phyloP scores from a whole-genome alignment of 2,797 vertebrate species.

The Glossophaga mutica region DNA sequence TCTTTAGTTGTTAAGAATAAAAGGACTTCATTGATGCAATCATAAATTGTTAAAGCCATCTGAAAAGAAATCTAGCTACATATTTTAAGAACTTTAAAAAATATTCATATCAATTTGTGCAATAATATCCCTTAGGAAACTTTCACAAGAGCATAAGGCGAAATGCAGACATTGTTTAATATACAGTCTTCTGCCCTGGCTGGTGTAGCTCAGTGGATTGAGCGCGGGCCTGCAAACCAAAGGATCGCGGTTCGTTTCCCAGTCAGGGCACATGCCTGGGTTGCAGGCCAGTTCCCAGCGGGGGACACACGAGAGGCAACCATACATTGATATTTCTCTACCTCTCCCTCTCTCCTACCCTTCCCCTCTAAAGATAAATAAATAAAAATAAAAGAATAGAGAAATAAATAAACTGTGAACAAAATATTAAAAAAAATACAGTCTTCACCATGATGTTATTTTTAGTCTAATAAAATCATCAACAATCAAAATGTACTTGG shows the following conservation, averaged over 20 bases:
- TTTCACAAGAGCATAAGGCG: neutral
- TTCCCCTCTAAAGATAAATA: too few relatives aligned
- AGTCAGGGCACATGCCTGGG: too few relatives aligned
- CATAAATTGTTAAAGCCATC: neutral
- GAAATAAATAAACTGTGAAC: too few relatives aligned
- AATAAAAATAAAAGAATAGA: too few relatives aligned
- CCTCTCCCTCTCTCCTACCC: too few relatives aligned
- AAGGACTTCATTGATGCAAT: neutral
- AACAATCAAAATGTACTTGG: neutral
- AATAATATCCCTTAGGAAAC: neutral
- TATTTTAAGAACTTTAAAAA: neutral
- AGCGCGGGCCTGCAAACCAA: too few relatives aligned
- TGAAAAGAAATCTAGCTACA: neutral
- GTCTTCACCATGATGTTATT: neutral
- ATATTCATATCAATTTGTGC: neutral
- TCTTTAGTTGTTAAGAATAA: neutral
- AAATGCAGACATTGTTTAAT: neutral
- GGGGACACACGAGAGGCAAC: too few relatives aligned
- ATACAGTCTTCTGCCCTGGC: neutral
- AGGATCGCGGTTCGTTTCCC: too few relatives aligned
- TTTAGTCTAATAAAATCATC: neutral
- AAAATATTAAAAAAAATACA: too few relatives aligned
- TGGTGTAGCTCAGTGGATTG: too few relatives aligned
- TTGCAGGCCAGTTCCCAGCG: too few relatives aligned
- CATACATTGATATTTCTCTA: too few relatives aligned